Base-by-base conservation (phyloP, 1,140 invertebrate species). In the Aphelinus atriplicis region DNA sequence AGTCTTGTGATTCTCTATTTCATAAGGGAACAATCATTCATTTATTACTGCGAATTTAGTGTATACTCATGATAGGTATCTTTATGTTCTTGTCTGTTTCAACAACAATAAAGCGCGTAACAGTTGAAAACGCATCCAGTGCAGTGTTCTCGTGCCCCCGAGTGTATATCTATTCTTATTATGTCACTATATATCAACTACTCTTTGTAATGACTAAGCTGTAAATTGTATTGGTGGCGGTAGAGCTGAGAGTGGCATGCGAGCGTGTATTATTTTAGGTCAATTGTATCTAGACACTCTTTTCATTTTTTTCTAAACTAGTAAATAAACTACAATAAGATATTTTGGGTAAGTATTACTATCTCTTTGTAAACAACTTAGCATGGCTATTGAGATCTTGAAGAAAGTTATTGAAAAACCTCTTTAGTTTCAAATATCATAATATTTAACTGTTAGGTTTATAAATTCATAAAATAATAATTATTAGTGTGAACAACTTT, bases 181-280 rank as follows among this genome's bases (percentile, higher is more conserved):
- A 66, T 26, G 57, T 3, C 61, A 61, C 47, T 67, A 46, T 73
- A 60, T 10, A 62, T 9, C 42, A 61, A 60, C 9, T 60, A 73
- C n/a, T 61, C 62, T 61, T 73, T 43, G 57, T 47, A 6, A 68
- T 64, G 51, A 45, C 45, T 10, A 53, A 45, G 50, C 42, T 56
- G 53, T 55, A 65, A 76, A 66, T 26, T 64, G 63, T 81, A 80
- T 73, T 80, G 83, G 81, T 85, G 84, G 81, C 85, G 82, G 84
- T 84, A 78, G 72, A 79, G 81, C 80, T 83, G 81, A 83, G 78
- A 82, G 78, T 84, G 83, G 83, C 84, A 85, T 85, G 84, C 80
- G 68, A 58, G 60, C 73, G 73, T 66, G 51, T 53, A 65, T 55
- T 78, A 77, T 77, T 77, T 77, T 75, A 80, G 77, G 63, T 77